Base-by-base conservation (phyloP, 2,797 vertebrate genomes). In the Thunnus albacares region DNA sequence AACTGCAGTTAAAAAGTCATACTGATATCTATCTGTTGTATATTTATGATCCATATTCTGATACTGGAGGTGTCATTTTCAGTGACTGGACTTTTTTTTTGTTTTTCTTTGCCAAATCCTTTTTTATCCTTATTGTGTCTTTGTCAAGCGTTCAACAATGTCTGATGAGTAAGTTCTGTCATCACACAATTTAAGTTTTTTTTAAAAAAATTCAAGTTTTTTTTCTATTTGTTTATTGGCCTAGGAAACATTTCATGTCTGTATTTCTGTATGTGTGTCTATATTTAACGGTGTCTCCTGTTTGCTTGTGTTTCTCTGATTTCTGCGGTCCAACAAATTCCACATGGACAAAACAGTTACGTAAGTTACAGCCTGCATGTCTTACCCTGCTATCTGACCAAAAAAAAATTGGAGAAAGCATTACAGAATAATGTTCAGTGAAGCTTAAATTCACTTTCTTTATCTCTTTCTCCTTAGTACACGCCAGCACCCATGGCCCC, bases 151-250 rank as follows among this genome's bases (percentile, higher is more conserved):
- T 61, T 72, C 80, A 79, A 85, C 63, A 20, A 94, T 95, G 93
- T 80, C 86, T 52, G 80, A 90, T 56, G 28, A 83, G 94, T 92
- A 89, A 91, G 93, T 94, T 79, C 18, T 80, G 8, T 77, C 45
- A 45, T 56, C 15, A 56, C 24, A 49, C 26, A 20, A 17, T 64
- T 28, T 58, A 24, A 24, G 24, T 24, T 24, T 24, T 24, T 24
- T 24, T 24, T 24, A 1, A 1, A 26, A 1, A 1, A 26, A 2
- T 33, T 28, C 2, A 24, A 24, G 24, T 4, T 18, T 15, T 56
- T 56, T 26, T n/a, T 11, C 0, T 14, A 9, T n/a, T 17, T 59
- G 2, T 17, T 75, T 53, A 43, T 64, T 64, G 7, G 10, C 30
- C 30, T 33, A 33, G 4, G 12, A 43, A 56, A 10, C 1, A 53